Base-by-base conservation (phyloP, 1,140 invertebrate genomes). In the Hydropsyche tenuis region DNA sequence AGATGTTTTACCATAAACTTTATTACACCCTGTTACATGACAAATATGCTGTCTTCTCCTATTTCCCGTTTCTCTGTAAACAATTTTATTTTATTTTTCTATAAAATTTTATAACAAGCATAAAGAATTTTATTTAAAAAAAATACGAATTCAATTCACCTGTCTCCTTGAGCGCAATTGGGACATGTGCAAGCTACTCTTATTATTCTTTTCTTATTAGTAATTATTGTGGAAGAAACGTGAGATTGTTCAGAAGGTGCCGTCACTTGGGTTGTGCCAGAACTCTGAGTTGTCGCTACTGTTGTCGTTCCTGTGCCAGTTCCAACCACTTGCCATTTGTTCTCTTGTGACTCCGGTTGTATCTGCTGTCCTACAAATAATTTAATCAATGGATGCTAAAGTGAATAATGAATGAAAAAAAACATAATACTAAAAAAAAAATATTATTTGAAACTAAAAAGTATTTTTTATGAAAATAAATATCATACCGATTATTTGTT, bases 1-100 rank as follows among this genome's bases (percentile, higher is more conserved):
- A 4, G 95, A 97, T 0, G 96, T 98, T 84, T 98, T 98, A 4
- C 96, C 96, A 79, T 99, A 99, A 23, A 98, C 95, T 87, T 99
- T 99, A 80, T 94, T 95, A 83, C 97, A 99, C 25, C 95, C 96
- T 0, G 94, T 88, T 75, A 98, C 95, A 82, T 99, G 97, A 81
- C 97, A 99, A 60, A 97, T 92, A 81, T 99, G 97, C 79, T 96
- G 94, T 73, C 94, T 94, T 83, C 90, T 91, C 7, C 90, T 84
- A 78, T 91, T 90, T 25, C 86, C 82, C 76, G 53, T 69, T 65
- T 70, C 68, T 46, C 68, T 70, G 45, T 23, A 48, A 51, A 25
- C 14, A 60, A 43, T 9, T 46, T 66, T 3, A 12, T 48, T 46
- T 73, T 51, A 37, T 22, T n/a, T 16, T n/a, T n/a, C n/a, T 62